These are phyloP conservation scores for Pseudoatta argentina DNA, from an alignment of 1,140 invertebrate genomes.

Conservation along the genomic window DNA sequence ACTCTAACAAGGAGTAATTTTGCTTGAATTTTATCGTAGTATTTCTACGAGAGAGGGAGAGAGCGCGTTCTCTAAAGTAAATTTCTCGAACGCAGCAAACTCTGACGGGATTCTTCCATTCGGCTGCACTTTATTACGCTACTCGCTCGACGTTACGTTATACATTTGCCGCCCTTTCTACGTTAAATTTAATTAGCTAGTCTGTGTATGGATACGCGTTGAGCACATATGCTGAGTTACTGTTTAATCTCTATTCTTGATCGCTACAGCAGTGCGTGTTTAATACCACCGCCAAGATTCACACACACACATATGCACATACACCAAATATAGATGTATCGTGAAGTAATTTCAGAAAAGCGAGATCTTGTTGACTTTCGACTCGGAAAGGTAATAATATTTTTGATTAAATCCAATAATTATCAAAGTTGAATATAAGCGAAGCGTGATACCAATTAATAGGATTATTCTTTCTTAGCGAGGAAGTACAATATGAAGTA, in stretches of 20 bases:
- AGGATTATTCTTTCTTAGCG: conserved; percentile 1
- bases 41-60: neutral
- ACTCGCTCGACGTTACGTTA: conserved; percentile 50
- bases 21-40: conserved; percentile 49
- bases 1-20: conserved; percentile 37
- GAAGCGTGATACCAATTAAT: neutral
- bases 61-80: conserved; percentile 25
- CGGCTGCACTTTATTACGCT: conserved; percentile 62
- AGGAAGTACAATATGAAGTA: neutral
- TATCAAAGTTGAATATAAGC: conserved; percentile 9
- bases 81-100: conserved; percentile 56
- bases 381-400: neutral
- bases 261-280: conserved; percentile 7
- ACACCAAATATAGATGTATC: neutral
- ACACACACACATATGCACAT: neutral
- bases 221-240: neutral
- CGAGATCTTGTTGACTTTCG: neutral
- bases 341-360: conserved; percentile 41
- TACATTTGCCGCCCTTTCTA: conserved; percentile 58
- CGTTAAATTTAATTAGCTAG: conserved; percentile 64
- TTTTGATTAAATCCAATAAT: conserved; percentile 37
- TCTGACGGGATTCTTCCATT: conserved; percentile 27
- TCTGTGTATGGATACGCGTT: neutral
- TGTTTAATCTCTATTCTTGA: conserved; percentile 51
- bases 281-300: neutral